Percentiles rank a stretch among this genome's conserved stretches.
Conservation (phyloP, 2,797 vertebrate genomes). For the Saguinus oedipus region DNA sequence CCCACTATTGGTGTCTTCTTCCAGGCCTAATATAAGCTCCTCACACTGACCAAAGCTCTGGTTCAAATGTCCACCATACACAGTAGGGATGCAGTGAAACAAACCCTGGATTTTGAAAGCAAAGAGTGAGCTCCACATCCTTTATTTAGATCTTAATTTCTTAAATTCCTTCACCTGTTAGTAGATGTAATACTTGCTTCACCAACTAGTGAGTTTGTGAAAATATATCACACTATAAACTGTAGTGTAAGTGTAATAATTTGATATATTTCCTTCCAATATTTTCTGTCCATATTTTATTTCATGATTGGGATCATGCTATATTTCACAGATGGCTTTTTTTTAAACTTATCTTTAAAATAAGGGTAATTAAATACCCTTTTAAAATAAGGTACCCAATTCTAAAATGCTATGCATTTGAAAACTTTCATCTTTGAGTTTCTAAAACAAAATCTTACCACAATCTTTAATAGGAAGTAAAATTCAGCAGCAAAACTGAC, state of each 20-base stretch:
- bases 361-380: background rate
- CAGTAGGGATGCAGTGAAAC: background rate
- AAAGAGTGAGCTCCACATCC: background rate
- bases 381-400: background rate
- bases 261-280: background rate
- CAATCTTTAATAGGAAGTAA: constrained; percentile 51
- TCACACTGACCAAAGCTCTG: background rate
- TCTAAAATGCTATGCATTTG: background rate
- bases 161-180: background rate
- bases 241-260: background rate
- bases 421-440: background rate
- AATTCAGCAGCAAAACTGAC: constrained; percentile 9
- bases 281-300: constrained; percentile 8
- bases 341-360: background rate
- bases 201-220: background rate
- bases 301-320: constrained; percentile 12
- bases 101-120: background rate
- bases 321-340: background rate
- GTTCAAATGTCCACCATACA: background rate
- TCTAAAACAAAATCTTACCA: background rate
- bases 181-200: background rate
- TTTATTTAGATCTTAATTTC: background rate
- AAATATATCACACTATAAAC: background rate
- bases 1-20: background rate
- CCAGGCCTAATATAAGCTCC: background rate